Percentiles rank a stretch among this genome's conserved stretches.
Conservation (phyloP, 2,888 invertebrate species). For the Sepiola atlantica region DNA sequence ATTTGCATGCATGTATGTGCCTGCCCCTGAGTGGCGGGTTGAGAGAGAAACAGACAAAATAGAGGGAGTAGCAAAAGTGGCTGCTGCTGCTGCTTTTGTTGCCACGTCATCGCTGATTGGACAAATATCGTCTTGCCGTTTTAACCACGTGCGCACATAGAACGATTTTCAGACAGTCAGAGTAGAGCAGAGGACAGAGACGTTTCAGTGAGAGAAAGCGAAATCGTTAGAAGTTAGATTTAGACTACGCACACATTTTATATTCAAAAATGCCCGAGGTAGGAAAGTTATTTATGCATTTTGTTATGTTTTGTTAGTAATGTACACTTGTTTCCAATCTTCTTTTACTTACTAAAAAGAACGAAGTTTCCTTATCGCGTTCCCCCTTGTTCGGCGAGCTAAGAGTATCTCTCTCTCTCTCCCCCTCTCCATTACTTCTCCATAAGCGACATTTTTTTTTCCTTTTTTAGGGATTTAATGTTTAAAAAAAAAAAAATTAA, state of each 20-base stretch:
- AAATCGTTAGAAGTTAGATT: constrained; percentile 42
- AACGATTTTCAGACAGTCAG: not conserved
- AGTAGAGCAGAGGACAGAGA: constrained; percentile 20
- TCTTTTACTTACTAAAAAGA: not conserved
- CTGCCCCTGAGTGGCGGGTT: not conserved
- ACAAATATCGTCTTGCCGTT: constrained; percentile 36
- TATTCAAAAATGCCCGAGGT: constrained; percentile 46
- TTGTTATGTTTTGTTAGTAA: constrained; percentile 46
- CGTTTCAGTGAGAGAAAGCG: not conserved
- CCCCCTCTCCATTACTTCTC: too few species aligned
- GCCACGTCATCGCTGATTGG: constrained; percentile 45
- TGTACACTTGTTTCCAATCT: not conserved
- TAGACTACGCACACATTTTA: constrained; percentile 38
- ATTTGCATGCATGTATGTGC: too few species aligned
- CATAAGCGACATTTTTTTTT: constrained; percentile 5
- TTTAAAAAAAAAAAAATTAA: not conserved
- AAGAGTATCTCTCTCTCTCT: not conserved
- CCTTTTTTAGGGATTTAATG: not conserved
- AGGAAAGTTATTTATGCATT: constrained; percentile 47
- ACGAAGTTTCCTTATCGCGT: not conserved
- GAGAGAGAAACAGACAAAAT: too few species aligned
- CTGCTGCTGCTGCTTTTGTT: not conserved
- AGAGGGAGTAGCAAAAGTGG: not conserved
- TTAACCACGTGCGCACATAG: constrained; percentile 35
- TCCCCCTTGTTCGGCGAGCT: not conserved